Evolutionary conservation across 1,140 invertebrate genomes (phyloP), one percentile per base, ranked within the genome.

Genomic region (Schlechtendalia chinensis): DNA sequence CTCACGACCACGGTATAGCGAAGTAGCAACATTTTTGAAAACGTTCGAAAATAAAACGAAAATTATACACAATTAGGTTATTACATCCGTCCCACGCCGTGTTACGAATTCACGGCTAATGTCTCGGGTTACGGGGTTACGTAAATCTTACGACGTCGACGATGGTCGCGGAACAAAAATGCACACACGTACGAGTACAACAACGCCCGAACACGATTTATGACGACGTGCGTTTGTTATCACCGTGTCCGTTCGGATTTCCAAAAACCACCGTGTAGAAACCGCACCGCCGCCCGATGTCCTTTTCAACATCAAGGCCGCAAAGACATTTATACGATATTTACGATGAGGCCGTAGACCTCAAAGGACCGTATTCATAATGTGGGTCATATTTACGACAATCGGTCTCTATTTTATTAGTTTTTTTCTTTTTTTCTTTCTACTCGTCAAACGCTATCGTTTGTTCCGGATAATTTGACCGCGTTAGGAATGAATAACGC

Each of bases 221-320:
- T 32, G n/a, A 39, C 12, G 54, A 58, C n/a, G 5, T 45, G 32
- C 32, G 32, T 39, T 39, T 39, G 8, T 39, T 39, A 39, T 39
- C 8, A n/a, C n/a, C n/a, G n/a, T n/a, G n/a, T n/a, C n/a, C 0
- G 17, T 22, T 45, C n/a, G n/a, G 27, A 24, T 39, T 72, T 10
- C 27, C 59, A 5, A 50, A 50, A 39, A 39, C 32, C 32, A 8
- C 32, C 32, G 32, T 39, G 11, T 50, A 39, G 29, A 39, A 69
- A 63, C 59, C 47, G 11, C 59, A 32, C 27, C 32, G 65, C 32
- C 32, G 4, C 45, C 54, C 72, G 54, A 75, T 79, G 50, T 79
- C 75, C 75, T 79, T 79, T 79, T 79, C 56, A 77, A 79, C 75
- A 22, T 50, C 75, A 79, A 79, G 75, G 75, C 39, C 75, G 58